phyloP scores from a whole-genome alignment of 2,888 invertebrate genomes.

The Dione juno region DNA sequence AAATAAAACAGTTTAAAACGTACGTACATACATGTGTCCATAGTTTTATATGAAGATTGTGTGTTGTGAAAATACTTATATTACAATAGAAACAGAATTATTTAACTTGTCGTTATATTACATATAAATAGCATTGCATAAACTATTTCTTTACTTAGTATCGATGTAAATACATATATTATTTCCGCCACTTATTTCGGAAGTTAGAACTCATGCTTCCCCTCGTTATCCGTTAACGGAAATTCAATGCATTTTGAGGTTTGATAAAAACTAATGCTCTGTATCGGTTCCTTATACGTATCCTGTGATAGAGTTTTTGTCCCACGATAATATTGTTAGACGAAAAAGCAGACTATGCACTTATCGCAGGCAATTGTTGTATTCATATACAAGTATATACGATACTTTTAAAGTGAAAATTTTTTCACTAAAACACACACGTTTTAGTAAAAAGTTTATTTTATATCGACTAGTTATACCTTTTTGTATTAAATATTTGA shows the following conservation, averaged over 20 bases:
- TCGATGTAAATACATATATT: not conserved
- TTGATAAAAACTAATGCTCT: slow-evolving; percentile 10
- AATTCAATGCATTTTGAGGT: not conserved
- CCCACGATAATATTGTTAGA: slow-evolving; percentile 1
- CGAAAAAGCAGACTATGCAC: not conserved
- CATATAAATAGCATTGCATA: not conserved
- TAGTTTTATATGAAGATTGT: no score
- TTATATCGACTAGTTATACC: no score
- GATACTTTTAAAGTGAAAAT: no score
- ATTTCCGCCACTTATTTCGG: not conserved
- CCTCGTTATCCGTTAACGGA: slow-evolving; percentile 7
- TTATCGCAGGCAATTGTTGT: slow-evolving; percentile 1
- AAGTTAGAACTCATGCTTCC: not conserved
- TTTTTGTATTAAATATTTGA: no score
- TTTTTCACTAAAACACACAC: no score
- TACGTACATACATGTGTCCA: no score
- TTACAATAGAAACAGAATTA: no score
- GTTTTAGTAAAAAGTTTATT: no score
- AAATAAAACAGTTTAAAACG: not conserved
- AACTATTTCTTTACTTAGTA: not conserved
- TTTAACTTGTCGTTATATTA: no score
- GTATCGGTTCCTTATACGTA: slow-evolving; percentile 15
- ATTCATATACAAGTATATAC: not conserved
- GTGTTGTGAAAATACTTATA: no score
- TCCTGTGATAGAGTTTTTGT: slow-evolving; percentile 16